Evolutionary conservation across 2,888 invertebrate genomes (phyloP).

Genomic region (Erebia ligea): DNA sequence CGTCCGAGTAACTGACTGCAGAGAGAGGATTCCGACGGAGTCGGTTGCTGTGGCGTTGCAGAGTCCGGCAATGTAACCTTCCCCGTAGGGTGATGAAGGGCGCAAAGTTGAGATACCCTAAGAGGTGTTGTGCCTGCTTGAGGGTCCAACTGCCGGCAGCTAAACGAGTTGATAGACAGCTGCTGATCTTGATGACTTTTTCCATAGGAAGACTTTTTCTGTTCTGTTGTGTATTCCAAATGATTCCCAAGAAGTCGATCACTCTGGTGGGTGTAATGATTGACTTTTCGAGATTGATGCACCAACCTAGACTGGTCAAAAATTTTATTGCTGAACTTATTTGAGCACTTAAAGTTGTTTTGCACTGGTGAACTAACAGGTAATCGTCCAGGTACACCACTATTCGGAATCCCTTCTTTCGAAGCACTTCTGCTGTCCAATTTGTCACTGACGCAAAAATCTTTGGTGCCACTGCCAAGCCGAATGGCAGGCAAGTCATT

Average conservation of each 20-base stretch:
- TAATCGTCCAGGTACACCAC: too few species aligned
- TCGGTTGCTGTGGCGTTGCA: not conserved
- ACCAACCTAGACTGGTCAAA: too few species aligned
- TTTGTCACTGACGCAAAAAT: conserved; percentile 40
- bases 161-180: too few species aligned
- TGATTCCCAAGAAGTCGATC: conserved; percentile 31
- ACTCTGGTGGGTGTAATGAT: conserved; percentile 20
- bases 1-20: too few species aligned
- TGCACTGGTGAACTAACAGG: too few species aligned
- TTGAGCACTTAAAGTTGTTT: too few species aligned
- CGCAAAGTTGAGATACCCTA: conserved; percentile 40
- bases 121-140: conserved; percentile 37
- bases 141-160: not conserved
- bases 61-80: not conserved
- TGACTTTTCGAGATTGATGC: too few species aligned
- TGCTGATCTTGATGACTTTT: too few species aligned
- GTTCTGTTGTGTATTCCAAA: conserved; percentile 34
- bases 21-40: too few species aligned
- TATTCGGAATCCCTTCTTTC: too few species aligned
- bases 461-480: conserved; percentile 37
- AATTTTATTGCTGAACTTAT: too few species aligned
- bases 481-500: conserved; percentile 41
- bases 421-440: conserved; percentile 37
- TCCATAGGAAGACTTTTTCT: conserved; percentile 14
- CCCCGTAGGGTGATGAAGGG: conserved; percentile 38